Evolutionary conservation across 2,113 vertebrate species (phyloP).

Genomic region (Bubo scandiacus): DNA sequence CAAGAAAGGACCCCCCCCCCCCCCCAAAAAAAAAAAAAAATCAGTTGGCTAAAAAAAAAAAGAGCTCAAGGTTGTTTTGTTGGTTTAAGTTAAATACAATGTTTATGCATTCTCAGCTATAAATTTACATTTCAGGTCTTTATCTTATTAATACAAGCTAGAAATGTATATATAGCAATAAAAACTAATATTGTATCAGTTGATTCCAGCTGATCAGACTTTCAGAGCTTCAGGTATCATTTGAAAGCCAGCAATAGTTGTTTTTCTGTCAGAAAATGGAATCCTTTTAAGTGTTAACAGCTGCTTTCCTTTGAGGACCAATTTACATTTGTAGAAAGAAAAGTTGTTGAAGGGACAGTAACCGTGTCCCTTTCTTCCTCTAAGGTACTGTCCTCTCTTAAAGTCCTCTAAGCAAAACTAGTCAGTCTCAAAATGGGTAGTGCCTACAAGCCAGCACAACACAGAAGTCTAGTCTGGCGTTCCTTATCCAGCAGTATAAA

Average conservation of each 20-base stretch:
- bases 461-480: neutral
- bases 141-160: neutral
- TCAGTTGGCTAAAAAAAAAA: neutral
- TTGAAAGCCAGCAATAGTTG: neutral
- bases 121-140: neutral
- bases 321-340: neutral
- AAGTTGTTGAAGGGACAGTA: neutral
- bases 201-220: neutral
- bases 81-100: neutral
- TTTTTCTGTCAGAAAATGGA: neutral
- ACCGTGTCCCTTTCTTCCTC: neutral
- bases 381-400: neutral
- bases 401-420: neutral
- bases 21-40: neutral
- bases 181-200: neutral
- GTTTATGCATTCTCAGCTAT: neutral
- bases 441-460: neutral
- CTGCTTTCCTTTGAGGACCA: neutral
- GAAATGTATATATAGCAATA: neutral
- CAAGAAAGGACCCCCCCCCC: neutral
- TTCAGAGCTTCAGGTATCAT: neutral
- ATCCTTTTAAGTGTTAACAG: neutral
- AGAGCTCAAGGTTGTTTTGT: neutral
- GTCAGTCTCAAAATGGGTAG: neutral
- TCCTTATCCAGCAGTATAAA: neutral